Evolutionary conservation across 2,113 vertebrate genomes (phyloP), one percentile per base, ranked within the genome.

Genomic region (human (Homo sapiens)): DNA sequence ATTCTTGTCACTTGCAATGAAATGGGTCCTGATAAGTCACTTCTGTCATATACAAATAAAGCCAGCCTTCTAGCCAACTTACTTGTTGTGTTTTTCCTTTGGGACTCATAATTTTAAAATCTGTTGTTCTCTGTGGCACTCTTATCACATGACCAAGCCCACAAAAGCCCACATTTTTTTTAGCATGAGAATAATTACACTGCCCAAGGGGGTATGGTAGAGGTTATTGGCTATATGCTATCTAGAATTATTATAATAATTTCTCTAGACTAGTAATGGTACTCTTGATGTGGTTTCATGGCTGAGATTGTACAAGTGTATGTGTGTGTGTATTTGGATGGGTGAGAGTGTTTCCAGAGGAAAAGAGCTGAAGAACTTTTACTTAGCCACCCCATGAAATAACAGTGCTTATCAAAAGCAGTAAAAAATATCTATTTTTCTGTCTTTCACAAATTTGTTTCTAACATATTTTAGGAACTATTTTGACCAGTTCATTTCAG

Each of bases 1-100:
- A 90, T 90, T 86, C 18, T 72, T 97, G n/a, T 38, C 64, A 40
- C 22, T 86, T 94, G 30, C 43, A 96, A 90, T 27, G 50, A 90
- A 86, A 82, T 82, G 40, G 32, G 48, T 94, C 17, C 38, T 43
- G 17, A 90, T 72, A 27, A 87, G 32, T 86, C 61, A 50, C 5
- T 70, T 75, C 5, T 81, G 16, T 38, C 22, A 48, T 90, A 88
- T 80, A 32, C 18, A 83, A 94, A 93, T 90, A 90, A 97, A 87
- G 10, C 4, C 6, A 79, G 22, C 2, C 5, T 59, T 96, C 18
- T 8, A 79, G 30, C 87, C 3, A 18, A 66, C 30, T 50, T 45
- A 32, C 30, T 32, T 59, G 9, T 87, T 27, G 20, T 90, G 14
- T 75, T 90, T 97, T 90, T 20, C 9, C 48, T 30, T 90, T 86